Evolutionary conservation across 2,113 vertebrate species (phyloP), one percentile per base, ranked within the genome.

Genomic region (Columba livia): DNA sequence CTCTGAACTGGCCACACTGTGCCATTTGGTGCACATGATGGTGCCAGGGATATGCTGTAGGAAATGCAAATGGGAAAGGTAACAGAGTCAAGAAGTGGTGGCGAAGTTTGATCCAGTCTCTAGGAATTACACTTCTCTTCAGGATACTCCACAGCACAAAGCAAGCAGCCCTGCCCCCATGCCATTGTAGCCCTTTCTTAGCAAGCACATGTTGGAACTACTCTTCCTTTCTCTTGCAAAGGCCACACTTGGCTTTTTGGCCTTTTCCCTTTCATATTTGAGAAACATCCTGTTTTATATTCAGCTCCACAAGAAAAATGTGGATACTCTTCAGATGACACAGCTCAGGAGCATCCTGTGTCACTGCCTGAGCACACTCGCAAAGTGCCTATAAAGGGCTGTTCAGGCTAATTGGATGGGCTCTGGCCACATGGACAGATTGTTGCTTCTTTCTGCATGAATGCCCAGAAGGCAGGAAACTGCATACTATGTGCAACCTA

Each of bases 251-350:
- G 5, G 60, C 36, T 82, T 29, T 85, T 85, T 61, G 71, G 42
- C 32, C 6, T 77, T 91, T 83, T 88, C 29, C 56, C 28, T 79
- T 85, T 79, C 29, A 25, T 28, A 11, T 74, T 74, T 91, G 53
- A 90, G 71, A 70, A 91, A 90, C 32, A 78, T 82, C 72, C 67
- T 90, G 89, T 51, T 96, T 91, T 90, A 71, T 65, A 83, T 57
- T 36, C 84, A 72, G 8, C 17, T 89, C 54, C 48, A 58, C 42
- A 38, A 44, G 32, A 89, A 95, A 75, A 80, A 75, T 53, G 19
- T 4, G 7, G 67, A 75, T 61, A 51, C 2, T 67, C 77, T 92
- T 91, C 89, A 90, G 57, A 89, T 79, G 86, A 57, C 91, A 78
- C 26, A 79, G 51, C 36, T 69, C 71, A 72, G 78, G 62, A 82